A percentile compares a stretch with the other conserved stretches of the same genome.
These are phyloP conservation scores for Dendrocincla tyrannina DNA, from an alignment of 2,797 vertebrate species.

Conservation along the genomic window DNA sequence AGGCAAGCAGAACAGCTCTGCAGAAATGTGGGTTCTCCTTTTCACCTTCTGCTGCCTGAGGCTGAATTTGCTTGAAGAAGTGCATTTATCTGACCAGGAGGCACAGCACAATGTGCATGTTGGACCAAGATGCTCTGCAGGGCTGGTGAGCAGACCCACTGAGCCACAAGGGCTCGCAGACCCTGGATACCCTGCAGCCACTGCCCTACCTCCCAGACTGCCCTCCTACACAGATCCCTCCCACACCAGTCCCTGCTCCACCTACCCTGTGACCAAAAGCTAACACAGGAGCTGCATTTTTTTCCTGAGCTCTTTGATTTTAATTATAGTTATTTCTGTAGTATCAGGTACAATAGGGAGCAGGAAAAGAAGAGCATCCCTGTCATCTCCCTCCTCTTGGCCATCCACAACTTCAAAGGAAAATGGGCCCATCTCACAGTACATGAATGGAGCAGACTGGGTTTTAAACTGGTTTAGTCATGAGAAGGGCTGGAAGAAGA, in stretches of 20 bases:
- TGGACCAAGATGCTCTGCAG: background rate
- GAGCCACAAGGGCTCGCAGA: fast-evolving
- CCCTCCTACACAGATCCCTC: background rate
- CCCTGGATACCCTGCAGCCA: background rate
- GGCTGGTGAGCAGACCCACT: background rate
- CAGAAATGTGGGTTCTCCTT: background rate
- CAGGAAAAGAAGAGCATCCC: background rate
- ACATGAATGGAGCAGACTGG: background rate
- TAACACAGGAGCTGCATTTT: background rate
- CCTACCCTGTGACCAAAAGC: background rate
- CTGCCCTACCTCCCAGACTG: background rate
- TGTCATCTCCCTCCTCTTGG: background rate
- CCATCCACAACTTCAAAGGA: background rate
- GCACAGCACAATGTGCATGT: background rate
- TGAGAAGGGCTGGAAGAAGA: background rate
- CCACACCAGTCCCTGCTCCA: background rate
- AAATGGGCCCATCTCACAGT: background rate
- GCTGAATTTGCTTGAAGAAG: background rate
- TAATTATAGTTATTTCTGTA: background rate
- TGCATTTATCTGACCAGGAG: background rate
- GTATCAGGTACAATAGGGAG: background rate
- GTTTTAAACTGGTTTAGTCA: background rate
- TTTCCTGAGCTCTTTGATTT: background rate
- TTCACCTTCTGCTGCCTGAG: background rate
- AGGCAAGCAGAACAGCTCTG: background rate